Evolutionary conservation across 2,797 vertebrate species (phyloP), one percentile per base, ranked within the genome.

Genomic region (Okamejei kenojei): DNA sequence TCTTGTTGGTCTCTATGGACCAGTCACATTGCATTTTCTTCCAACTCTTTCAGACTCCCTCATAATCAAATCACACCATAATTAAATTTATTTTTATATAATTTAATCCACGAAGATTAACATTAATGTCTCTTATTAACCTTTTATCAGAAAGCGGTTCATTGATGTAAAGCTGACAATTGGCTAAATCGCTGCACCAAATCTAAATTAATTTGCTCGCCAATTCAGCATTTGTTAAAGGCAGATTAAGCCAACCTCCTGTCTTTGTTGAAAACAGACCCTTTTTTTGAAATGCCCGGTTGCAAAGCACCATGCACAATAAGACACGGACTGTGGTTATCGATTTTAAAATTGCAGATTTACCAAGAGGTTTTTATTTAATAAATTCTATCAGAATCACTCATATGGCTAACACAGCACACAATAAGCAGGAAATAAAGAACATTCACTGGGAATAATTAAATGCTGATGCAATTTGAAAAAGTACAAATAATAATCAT

Each of bases 161-260:
- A 68, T 68, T 88, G 84, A 88, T 35, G n/a, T 88, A 32, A 88
- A 88, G 63, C n/a, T 88, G 84, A 68, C 17, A 68, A 68, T 68
- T 88, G 61, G 7, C 84, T 88, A 88, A 88, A 88, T 68, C 21
- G 63, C 17, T 35, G n/a, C 8, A 35, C 84, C n/a, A 23, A 68
- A 88, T 9, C n/a, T 35, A 68, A 88, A 35, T 88, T 32, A 65
- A 68, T 88, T 88, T 88, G 68, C n/a, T 88, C 63, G 17, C 7
- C 61, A 88, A 68, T 68, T 63, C n/a, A 35, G 7, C 61, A 68
- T 88, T 32, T 21, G 17, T 9, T 68, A 65, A 68, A 35, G 61
- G n/a, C n/a, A 68, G 7, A 68, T 68, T 32, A 88, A 35, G 84
- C 61, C 61, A 65, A 88, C 61, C 65, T 35, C 84, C 15, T 88